Evolutionary conservation across 2,797 vertebrate species (phyloP).

Genomic region (Melanotaenia boesemani): DNA sequence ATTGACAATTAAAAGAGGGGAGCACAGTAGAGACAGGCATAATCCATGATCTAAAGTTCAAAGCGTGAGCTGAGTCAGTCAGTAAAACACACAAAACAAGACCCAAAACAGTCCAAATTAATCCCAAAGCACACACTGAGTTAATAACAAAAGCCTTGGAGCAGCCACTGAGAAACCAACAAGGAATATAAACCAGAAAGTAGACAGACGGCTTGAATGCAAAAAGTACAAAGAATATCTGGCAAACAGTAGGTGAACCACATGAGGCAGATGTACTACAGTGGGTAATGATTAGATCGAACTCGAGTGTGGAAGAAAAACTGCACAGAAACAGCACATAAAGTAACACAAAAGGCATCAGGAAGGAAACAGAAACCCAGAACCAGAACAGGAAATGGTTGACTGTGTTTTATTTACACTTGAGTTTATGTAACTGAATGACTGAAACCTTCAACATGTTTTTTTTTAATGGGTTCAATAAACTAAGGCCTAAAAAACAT

Average conservation of each 20-base stretch:
- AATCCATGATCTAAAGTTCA: neutral
- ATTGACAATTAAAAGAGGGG: neutral
- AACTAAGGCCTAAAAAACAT: neutral
- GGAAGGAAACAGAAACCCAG: neutral
- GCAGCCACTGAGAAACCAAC: slow-evolving; percentile 15
- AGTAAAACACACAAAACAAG: neutral
- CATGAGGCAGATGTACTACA: slow-evolving; percentile 1
- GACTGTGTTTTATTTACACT: neutral
- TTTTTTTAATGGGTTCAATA: neutral
- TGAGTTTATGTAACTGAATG: neutral
- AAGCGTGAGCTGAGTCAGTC: neutral
- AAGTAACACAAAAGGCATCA: neutral
- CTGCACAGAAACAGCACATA: neutral
- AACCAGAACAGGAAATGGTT: neutral
- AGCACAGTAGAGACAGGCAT: neutral
- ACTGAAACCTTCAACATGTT: neutral
- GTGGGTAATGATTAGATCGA: slow-evolving; percentile 24
- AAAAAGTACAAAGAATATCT: slow-evolving; percentile 17
- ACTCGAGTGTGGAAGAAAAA: slow-evolving; percentile 16
- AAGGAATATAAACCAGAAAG: slow-evolving; percentile 5
- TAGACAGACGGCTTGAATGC: slow-evolving; percentile 3
- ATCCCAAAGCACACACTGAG: slow-evolving; percentile 16
- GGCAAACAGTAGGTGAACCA: slow-evolving; percentile 10
- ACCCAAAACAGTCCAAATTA: slow-evolving; percentile 9
- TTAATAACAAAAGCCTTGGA: slow-evolving; percentile 13